Evolutionary conservation across 1,140 invertebrate species (phyloP), one percentile per base, ranked within the genome.

Genomic region (Drosophila mojavensis): DNA sequence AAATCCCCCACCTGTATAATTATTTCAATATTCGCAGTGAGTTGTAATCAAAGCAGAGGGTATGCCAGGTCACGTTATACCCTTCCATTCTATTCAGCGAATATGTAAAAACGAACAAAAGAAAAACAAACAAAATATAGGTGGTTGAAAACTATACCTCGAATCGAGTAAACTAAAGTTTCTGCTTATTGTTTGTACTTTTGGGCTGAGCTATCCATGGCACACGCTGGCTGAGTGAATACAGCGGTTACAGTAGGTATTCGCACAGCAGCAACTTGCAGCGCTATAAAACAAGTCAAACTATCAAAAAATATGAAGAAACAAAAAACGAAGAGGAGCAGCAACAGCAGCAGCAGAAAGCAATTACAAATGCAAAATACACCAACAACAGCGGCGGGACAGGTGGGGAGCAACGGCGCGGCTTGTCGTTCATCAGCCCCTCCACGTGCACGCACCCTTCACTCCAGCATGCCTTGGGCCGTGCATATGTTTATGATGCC

Each of bases 361-460:
- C 83, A 88, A 86, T 86, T 86, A 88, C 83, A 86, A 85, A 85
- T 86, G 78, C 79, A 81, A 86, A 89, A 79, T 86, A 79, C 68
- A 58, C 15, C 3, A 70, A 80, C 83, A 83, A 79, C 83, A 86
- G 68, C 83, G 83, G 83, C 55, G 17, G 28, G 47, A 26, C 15
- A 43, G 30, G 47, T 24, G 36, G 36, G 6, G 24, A 24, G 43
- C 48, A 41, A 9, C 54, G 33, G 33, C 33, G 20, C 15, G 13
- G n/a, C 20, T 24, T 24, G 20, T 24, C 11, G 11, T 54, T 43
- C 59, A 78, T 78, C 68, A 65, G 36, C 9, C 36, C 28, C 28
- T 5, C 66, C 28, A 30, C 55, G 15, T 24, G 11, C 64, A 17
- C 1, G 47, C 30, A 15, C 7, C 51, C 17, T 28, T 0, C 0